A percentile compares a stretch with the other conserved stretches of the same genome.
Conservation (phyloP, 2,113 vertebrate genomes). For the Vulpes vulpes region DNA sequence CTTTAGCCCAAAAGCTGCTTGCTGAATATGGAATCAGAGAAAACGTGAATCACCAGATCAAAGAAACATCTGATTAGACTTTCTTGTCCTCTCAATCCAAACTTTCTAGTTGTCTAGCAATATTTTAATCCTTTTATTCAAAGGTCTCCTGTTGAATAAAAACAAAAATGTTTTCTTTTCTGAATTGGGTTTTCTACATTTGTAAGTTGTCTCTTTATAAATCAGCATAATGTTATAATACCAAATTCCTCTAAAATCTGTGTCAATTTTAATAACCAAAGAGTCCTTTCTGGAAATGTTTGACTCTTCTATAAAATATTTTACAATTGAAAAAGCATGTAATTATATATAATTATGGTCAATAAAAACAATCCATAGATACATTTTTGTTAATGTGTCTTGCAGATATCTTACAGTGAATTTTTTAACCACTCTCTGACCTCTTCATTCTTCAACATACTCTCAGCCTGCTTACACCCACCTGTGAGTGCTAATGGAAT, state of each 20-base stretch:
- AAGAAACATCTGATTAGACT: not conserved
- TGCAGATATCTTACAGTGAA: not conserved
- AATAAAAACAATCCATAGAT: not conserved
- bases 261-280: not conserved
- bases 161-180: not conserved
- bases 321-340: not conserved
- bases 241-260: not conserved
- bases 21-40: not conserved
- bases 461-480: not conserved
- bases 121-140: not conserved
- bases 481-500: not conserved
- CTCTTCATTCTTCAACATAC: not conserved
- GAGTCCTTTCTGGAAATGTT: not conserved
- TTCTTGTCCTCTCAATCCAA: not conserved
- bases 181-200: not conserved
- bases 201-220: not conserved
- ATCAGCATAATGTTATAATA: not conserved
- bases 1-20: not conserved
- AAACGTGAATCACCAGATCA: not conserved
- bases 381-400: not conserved
- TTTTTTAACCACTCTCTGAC: not conserved
- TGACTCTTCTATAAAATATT: not conserved
- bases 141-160: not conserved
- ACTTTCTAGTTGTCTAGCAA: not conserved
- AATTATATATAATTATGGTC: not conserved